phyloP scores from a whole-genome alignment of 2,797 vertebrate genomes.

The Argentina silus region DNA sequence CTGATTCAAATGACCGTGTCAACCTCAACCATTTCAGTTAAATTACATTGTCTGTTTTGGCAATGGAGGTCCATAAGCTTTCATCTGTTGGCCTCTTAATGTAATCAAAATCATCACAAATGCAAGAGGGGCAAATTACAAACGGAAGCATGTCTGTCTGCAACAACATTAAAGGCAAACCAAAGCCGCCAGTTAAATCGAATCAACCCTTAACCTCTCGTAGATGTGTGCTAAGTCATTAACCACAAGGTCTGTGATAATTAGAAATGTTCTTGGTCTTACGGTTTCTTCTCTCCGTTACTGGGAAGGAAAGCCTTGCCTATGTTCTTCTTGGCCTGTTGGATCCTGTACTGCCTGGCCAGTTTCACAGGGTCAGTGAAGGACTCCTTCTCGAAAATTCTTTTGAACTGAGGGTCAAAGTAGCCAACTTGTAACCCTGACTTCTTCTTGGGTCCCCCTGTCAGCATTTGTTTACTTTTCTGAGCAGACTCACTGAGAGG shows the following conservation, averaged over 20 bases:
- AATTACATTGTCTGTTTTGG: not conserved
- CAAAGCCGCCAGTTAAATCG: not conserved
- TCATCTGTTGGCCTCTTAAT: not conserved
- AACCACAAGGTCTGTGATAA: not conserved
- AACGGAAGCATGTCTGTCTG: not conserved
- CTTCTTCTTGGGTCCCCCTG: constrained; percentile 71
- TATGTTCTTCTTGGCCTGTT: constrained; percentile 84
- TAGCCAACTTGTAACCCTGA: constrained; percentile 83
- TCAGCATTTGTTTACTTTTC: constrained; percentile 83
- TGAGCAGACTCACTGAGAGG: constrained; percentile 85
- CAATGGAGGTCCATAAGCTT: not conserved
- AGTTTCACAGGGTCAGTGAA: constrained; percentile 77
- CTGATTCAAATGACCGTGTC: not conserved
- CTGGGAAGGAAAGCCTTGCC: constrained; percentile 84
- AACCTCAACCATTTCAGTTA: not conserved
- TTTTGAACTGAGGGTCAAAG: constrained; percentile 81
- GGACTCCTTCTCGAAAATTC: constrained; percentile 85
- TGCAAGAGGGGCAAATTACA: not conserved
- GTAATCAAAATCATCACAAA: not conserved
- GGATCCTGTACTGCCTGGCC: constrained; percentile 76
- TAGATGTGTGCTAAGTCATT: not conserved
- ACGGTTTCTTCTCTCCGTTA: constrained; percentile 81
- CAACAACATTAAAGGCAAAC: not conserved
- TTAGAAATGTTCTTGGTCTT: constrained; percentile 58
- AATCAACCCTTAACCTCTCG: not conserved